A percentile compares a stretch with the other conserved stretches of the same genome.
These are phyloP conservation scores for Tragelaphus eurycerus DNA, from an alignment of 2,797 vertebrate species.

Conservation along the genomic window DNA sequence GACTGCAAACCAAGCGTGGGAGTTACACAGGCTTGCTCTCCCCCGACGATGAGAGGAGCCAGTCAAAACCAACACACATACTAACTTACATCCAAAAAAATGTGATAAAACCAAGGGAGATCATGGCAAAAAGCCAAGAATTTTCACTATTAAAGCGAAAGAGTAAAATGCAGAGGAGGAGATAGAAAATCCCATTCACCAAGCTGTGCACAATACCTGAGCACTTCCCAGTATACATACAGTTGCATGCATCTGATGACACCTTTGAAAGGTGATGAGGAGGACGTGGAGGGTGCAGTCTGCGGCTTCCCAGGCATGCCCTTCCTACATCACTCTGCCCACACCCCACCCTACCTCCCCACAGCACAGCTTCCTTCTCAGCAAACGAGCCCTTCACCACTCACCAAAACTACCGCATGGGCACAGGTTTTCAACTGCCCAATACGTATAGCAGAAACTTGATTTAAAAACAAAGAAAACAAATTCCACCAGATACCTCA, in stretches of 20 bases:
- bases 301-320: background rate
- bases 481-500: conserved; percentile 74
- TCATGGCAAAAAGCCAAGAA: background rate
- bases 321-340: background rate
- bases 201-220: background rate
- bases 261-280: background rate
- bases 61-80: background rate
- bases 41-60: background rate
- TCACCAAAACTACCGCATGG: background rate
- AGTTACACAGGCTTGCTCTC: background rate
- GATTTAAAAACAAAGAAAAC: background rate
- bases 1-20: background rate
- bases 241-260: background rate
- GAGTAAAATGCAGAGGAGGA: background rate
- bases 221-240: background rate
- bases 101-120: background rate
- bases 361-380: background rate
- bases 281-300: background rate
- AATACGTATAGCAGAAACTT: background rate
- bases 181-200: background rate
- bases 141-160: background rate
- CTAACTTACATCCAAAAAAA: background rate
- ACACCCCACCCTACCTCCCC: background rate
- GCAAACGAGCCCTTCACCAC: background rate
- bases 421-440: background rate